Conservation (phyloP, 2,797 vertebrate species). For the Amblyopsis hoosieri region DNA sequence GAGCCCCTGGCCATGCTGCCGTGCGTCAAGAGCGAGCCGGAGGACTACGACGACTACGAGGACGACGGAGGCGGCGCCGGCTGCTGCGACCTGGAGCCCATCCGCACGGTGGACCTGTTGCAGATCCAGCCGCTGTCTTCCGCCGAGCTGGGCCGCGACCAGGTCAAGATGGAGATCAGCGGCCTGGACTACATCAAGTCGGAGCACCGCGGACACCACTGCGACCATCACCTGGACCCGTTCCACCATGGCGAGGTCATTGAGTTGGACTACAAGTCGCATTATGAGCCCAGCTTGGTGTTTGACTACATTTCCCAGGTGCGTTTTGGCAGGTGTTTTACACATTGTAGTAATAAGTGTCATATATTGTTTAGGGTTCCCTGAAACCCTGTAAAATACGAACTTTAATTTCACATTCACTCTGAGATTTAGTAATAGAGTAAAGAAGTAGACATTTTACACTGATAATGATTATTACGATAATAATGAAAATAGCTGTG, state of each 20-base stretch:
- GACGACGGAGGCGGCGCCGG: no score
- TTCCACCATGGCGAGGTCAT: slow-evolving; percentile 60
- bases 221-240: slow-evolving; percentile 54
- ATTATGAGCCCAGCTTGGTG: slow-evolving; percentile 78
- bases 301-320: slow-evolving; percentile 83
- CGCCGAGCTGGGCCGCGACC: slow-evolving; percentile 77
- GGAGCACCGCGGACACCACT: slow-evolving; percentile 69
- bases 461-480: no score
- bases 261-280: slow-evolving; percentile 79
- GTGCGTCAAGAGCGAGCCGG: slow-evolving; percentile 78
- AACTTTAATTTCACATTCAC: no score
- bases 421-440: no score
- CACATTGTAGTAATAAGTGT: neutral
- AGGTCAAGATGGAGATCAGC: slow-evolving; percentile 84
- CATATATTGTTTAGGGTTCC: no score
- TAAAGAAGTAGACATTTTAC: no score
- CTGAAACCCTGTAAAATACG: no score
- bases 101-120: slow-evolving; percentile 76
- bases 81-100: slow-evolving; percentile 69
- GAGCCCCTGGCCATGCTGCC: slow-evolving; percentile 79
- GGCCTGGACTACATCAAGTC: slow-evolving; percentile 84
- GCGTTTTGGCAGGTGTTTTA: neutral
- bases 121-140: slow-evolving; percentile 81
- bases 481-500: no score
- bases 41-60: slow-evolving; percentile 30